These are phyloP conservation scores for Proteles cristata DNA, from an alignment of 2,113 vertebrate species.

Conservation along the genomic window DNA sequence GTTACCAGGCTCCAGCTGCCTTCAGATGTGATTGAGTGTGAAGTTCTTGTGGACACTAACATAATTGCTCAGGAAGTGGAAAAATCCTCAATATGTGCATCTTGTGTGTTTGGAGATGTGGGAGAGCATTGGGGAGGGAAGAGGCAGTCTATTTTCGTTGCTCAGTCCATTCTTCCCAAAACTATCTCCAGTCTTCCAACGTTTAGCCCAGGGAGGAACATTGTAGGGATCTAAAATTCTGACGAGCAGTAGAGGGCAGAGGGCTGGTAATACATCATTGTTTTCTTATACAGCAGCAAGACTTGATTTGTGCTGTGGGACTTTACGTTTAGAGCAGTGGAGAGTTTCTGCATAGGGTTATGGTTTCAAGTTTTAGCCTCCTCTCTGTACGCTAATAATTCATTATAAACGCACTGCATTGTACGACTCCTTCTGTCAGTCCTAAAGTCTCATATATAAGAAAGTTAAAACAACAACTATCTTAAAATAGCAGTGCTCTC, in stretches of 20 bases:
- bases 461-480: background rate
- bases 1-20: background rate
- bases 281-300: background rate
- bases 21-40: background rate
- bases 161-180: conserved; percentile 47
- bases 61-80: conserved; percentile 29
- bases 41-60: background rate
- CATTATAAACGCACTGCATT: background rate
- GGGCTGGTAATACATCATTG: background rate
- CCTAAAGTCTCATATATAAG: background rate
- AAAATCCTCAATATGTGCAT: background rate
- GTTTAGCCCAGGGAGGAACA: conserved; percentile 38
- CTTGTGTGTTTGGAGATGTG: background rate
- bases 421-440: background rate
- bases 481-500: background rate
- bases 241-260: background rate
- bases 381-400: background rate
- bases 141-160: background rate
- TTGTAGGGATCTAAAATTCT: background rate
- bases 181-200: background rate
- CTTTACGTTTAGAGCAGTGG: conserved; percentile 36
- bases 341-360: background rate
- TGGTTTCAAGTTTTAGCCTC: background rate
- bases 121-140: background rate
- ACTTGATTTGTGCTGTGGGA: background rate